Conservation (phyloP, 2,113 vertebrate genomes). For the Myotis yumanensis region DNA sequence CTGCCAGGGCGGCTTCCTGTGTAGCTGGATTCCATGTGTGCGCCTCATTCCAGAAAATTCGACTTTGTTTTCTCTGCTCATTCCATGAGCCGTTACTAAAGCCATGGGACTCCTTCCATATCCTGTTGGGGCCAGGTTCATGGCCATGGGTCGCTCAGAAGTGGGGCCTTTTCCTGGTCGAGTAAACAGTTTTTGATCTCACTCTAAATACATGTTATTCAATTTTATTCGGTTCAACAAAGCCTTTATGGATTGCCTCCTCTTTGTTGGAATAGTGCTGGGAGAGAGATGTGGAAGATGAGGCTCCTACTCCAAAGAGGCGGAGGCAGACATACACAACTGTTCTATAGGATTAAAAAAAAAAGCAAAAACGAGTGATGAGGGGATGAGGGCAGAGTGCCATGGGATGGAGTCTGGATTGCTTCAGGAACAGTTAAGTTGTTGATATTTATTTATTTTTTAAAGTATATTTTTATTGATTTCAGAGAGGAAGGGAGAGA, state of each 20-base stretch:
- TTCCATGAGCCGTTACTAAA: constrained; percentile 67
- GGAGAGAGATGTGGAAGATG: background rate
- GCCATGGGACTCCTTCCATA: constrained; percentile 71
- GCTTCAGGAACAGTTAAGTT: background rate
- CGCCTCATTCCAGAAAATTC: constrained; percentile 71
- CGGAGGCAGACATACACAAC: background rate
- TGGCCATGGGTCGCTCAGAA: constrained; percentile 54
- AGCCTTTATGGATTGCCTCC: background rate
- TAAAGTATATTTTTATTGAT: no score
- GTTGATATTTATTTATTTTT: background rate
- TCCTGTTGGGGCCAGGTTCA: constrained; percentile 60
- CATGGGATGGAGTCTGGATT: background rate
- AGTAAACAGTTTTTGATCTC: constrained; percentile 70
- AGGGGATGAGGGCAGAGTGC: background rate
- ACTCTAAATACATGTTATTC: constrained; percentile 45
- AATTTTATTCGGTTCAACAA: constrained; percentile 28
- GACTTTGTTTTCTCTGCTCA: constrained; percentile 75
- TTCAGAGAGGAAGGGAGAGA: no score
- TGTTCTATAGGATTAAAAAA: background rate
- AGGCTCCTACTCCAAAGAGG: background rate
- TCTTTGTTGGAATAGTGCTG: background rate
- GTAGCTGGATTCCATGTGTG: constrained; percentile 56
- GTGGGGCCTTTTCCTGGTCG: constrained; percentile 23
- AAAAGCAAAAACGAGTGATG: background rate
- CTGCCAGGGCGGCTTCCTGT: constrained; percentile 47